Percentiles rank a stretch among this genome's conserved stretches.
Evolutionary conservation across 2,797 vertebrate species (phyloP).

Genomic region (Distichodus sexfasciatus): DNA sequence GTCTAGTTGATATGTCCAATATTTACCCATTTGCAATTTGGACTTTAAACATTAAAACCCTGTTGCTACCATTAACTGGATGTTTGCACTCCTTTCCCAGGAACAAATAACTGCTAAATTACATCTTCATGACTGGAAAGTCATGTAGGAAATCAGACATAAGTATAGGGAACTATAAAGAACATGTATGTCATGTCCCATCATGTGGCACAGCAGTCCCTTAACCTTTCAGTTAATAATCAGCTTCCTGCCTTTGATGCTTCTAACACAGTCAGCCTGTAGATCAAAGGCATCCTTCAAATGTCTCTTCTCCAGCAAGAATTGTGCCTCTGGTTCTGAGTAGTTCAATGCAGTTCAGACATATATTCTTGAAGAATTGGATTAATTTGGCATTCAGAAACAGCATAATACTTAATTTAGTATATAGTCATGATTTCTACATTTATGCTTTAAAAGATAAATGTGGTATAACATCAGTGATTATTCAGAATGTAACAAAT

Average conservation of each 20-base stretch:
- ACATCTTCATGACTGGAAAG: neutral
- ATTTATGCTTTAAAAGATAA: too few species aligned
- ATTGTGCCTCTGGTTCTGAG: neutral
- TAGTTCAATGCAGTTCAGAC: neutral
- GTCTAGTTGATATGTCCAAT: too few species aligned
- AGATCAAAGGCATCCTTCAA: slow-evolving; percentile 23
- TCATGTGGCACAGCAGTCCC: slow-evolving; percentile 15
- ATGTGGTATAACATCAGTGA: too few species aligned
- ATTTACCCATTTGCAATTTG: neutral
- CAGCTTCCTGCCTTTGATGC: slow-evolving; percentile 32
- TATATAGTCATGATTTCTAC: too few species aligned
- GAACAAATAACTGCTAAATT: neutral
- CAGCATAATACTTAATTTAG: too few species aligned
- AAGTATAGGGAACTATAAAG: neutral
- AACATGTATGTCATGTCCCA: neutral
- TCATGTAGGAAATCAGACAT: neutral
- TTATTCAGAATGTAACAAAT: too few species aligned
- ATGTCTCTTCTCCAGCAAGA: neutral
- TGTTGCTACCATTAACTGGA: too few species aligned
- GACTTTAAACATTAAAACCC: too few species aligned
- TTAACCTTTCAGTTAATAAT: slow-evolving; percentile 34
- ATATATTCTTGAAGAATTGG: neutral
- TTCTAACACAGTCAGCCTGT: slow-evolving; percentile 8
- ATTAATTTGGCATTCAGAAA: neutral
- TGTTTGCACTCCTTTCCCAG: neutral